These are phyloP conservation scores for Sebastolobus altivelis DNA, from an alignment of 2,797 vertebrate genomes.

Conservation along the genomic window DNA sequence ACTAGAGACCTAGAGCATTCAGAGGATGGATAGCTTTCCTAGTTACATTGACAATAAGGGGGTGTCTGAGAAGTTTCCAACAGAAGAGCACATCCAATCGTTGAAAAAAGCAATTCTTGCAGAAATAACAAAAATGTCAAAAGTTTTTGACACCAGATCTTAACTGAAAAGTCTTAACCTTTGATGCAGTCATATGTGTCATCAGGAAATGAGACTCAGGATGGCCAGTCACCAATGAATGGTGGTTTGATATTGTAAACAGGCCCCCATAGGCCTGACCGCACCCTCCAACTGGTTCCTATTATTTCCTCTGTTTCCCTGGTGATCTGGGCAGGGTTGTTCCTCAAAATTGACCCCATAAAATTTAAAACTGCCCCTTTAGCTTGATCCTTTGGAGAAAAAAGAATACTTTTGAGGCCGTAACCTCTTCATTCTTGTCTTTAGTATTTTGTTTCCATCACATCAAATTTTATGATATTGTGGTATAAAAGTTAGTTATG, in stretches of 20 bases:
- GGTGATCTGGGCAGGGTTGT: conserved; percentile 15
- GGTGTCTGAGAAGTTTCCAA: no score
- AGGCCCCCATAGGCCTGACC: background rate
- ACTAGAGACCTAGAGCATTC: no score
- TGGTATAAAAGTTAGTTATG: no score
- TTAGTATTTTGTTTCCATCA: background rate
- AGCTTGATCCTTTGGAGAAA: background rate
- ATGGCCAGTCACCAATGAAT: background rate
- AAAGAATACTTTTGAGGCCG: background rate
- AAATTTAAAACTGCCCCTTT: background rate
- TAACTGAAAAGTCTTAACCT: background rate
- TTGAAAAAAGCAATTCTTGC: no score
- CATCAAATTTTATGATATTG: background rate
- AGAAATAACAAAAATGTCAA: no score
- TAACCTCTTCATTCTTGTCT: background rate
- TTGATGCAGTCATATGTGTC: background rate
- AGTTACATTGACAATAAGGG: no score
- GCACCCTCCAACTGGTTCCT: conserved; percentile 24
- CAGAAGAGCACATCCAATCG: no score
- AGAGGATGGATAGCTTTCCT: no score
- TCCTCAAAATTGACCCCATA: background rate
- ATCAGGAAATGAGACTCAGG: background rate
- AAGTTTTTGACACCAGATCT: no score
- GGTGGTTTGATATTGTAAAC: conserved; percentile 17
- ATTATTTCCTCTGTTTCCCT: conserved; percentile 37